Base-by-base conservation (phyloP, 2,888 invertebrate genomes). In the Drosophila dives region DNA sequence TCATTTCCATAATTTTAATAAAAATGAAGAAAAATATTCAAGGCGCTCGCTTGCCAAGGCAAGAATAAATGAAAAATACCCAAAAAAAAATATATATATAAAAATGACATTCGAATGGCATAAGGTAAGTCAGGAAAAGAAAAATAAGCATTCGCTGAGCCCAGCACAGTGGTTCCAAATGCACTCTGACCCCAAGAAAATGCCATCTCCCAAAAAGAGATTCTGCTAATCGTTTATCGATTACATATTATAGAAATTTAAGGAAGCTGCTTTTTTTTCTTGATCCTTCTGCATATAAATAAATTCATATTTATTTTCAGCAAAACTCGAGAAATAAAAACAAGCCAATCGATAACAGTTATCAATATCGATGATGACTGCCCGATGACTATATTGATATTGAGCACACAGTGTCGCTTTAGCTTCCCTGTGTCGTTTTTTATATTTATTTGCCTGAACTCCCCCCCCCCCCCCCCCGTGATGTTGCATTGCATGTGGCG, bases 1-100 rank as follows among this genome's bases (percentile, higher is more conserved):
- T 89, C 87, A 90, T 87, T 87, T 87, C 90, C 90, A 87, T 90
- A 87, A 87, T 86, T 89, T 89, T 90, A 87, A 87, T 90, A 90
- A 87, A 90, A 87, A 83, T 83, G 84, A 80, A 76, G 85, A 85
- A 86, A 90, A 81, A 89, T 86, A 88, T 90, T 90, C 86, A 86
- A 83, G 86, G 75, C 81, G 66, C 60, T 67, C 77, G 54, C 50
- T 36, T 48, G 34, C 50, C 53, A 38, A 42, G 33, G 34, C 45
- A 38, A 51, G 69, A 54, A 51, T 58, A 60, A 60, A 49, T 38
- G 48, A 51, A 62, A 62, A 67, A 62, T 58, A 64, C 50, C 40
- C 36, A 38, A 40, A 63, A 71, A 15, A 20, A 23, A 45, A 40
- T 50, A 7, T 38, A 36, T 32, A 55, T 69, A 61, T 45, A 59